phyloP scores from a whole-genome alignment of 1,140 invertebrate species.

The Drosophila mojavensis region DNA sequence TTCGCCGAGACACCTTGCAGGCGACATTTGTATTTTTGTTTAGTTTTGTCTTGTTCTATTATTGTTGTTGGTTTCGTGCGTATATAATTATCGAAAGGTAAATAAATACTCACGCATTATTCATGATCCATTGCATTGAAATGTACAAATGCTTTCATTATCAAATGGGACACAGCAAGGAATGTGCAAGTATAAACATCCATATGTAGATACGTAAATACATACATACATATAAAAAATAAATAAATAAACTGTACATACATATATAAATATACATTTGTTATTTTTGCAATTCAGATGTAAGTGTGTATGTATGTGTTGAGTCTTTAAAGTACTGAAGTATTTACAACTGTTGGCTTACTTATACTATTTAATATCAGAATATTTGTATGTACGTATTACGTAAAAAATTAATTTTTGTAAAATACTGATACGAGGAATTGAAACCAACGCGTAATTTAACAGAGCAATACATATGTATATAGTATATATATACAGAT shows the following conservation, averaged over 20 bases:
- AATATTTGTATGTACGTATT: no score
- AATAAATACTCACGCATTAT: background rate
- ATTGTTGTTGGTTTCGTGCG: background rate
- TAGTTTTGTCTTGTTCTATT: slow-evolving; percentile 1
- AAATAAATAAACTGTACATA: background rate
- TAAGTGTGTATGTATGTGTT: background rate
- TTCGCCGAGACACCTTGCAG: slow-evolving; percentile 21
- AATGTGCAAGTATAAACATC: background rate
- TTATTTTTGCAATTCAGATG: background rate
- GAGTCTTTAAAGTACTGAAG: no score
- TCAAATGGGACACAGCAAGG: background rate
- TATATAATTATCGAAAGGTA: background rate
- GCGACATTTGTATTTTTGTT: slow-evolving; percentile 28
- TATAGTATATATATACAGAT: no score
- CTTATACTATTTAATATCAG: no score
- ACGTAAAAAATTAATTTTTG: no score
- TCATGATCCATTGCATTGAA: background rate
- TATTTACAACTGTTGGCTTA: no score
- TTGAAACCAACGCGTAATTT: no score
- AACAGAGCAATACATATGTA: no score
- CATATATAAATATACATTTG: background rate
- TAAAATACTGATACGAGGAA: no score
- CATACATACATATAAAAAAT: background rate
- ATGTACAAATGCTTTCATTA: slow-evolving; percentile 3
- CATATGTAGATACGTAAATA: background rate